Percentiles rank a stretch among this genome's conserved stretches.
These are phyloP conservation scores for Dendrocopos noguchii DNA, from an alignment of 2,113 vertebrate genomes.

Conservation along the genomic window DNA sequence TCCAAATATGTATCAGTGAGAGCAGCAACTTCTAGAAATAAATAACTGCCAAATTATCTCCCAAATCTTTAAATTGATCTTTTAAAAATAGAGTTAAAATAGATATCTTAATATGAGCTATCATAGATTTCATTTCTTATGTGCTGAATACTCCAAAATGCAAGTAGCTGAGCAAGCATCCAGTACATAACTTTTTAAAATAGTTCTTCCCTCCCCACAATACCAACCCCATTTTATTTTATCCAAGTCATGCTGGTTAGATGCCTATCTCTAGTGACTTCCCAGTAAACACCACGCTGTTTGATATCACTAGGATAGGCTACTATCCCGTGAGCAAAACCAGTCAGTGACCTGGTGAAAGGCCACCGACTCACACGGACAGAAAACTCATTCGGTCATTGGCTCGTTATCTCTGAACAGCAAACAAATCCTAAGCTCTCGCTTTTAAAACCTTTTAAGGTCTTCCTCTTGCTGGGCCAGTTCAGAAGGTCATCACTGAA, in stretches of 20 bases:
- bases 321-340: not conserved
- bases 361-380: not conserved
- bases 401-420: not conserved
- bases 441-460: conserved; percentile 25
- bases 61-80: conserved; percentile 53
- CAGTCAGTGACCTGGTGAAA: conserved; percentile 2
- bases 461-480: conserved; percentile 39
- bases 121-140: conserved; percentile 56
- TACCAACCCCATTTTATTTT: not conserved
- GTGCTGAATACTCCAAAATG: conserved; percentile 62
- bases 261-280: conserved; percentile 35
- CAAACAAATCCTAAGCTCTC: conserved; percentile 34
- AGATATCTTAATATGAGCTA: conserved; percentile 68
- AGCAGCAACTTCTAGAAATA: conserved; percentile 65
- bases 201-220: conserved; percentile 51
- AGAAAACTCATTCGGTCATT: conserved; percentile 40
- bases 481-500: conserved; percentile 38
- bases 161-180: conserved; percentile 49
- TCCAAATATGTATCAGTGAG: conserved; percentile 12
- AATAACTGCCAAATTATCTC: conserved; percentile 67
- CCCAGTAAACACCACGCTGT: conserved; percentile 36
- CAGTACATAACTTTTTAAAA: conserved; percentile 58
- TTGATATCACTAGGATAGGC: not conserved
- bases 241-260: conserved; percentile 45
- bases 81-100: conserved; percentile 71